Conservation (phyloP, 2,888 invertebrate species). For the Eumerus sabulonum region DNA sequence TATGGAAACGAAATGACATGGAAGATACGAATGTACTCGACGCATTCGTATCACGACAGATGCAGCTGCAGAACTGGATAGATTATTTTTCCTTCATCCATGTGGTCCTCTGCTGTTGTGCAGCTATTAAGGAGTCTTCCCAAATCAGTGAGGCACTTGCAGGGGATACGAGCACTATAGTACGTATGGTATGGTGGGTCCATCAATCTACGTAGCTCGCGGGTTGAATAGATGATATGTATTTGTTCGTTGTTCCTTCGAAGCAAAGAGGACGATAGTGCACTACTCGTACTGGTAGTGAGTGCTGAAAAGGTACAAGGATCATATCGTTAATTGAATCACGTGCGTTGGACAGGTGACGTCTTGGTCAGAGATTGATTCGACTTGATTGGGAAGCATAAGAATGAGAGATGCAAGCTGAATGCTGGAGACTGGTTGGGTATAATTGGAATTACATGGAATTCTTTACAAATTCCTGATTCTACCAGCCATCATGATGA, state of each 20-base stretch:
- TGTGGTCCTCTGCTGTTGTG: background rate
- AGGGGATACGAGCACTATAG: constrained; percentile 16
- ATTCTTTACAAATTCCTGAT: too few relatives aligned
- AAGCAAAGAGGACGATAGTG: background rate
- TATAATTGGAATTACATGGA: too few relatives aligned
- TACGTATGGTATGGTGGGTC: too few relatives aligned
- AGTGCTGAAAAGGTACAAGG: constrained; percentile 15
- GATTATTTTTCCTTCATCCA: constrained; percentile 61
- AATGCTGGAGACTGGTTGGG: background rate
- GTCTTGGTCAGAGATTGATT: background rate
- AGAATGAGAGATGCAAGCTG: too few relatives aligned
- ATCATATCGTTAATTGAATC: constrained; percentile 60
- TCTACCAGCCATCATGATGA: too few relatives aligned
- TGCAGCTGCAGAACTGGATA: constrained; percentile 33
- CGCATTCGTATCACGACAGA: constrained; percentile 48
- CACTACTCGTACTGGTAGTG: constrained; percentile 28
- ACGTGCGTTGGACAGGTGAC: constrained; percentile 41
- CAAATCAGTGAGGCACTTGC: constrained; percentile 18
- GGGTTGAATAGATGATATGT: too few relatives aligned
- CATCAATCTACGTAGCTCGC: too few relatives aligned
- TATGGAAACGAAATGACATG: constrained; percentile 6
- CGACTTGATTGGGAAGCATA: too few relatives aligned
- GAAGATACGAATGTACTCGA: constrained; percentile 10
- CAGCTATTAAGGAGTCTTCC: constrained; percentile 15
- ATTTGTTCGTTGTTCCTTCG: too few relatives aligned